Base-by-base conservation (phyloP, 2,113 vertebrate genomes). In the Pica pica region DNA sequence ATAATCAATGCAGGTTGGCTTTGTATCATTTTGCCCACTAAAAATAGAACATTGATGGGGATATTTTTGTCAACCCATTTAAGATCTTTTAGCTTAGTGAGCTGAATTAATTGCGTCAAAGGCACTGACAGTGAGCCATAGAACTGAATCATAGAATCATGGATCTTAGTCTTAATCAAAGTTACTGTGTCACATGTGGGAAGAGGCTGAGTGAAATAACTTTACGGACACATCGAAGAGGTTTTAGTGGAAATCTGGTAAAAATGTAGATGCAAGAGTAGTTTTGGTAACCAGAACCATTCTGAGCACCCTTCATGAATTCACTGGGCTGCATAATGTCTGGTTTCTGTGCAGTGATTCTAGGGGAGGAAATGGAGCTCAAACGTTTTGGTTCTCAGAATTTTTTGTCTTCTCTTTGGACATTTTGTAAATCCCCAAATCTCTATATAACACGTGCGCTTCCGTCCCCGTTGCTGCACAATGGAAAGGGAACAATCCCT, bases 391-490 rank as follows among this genome's bases (percentile, higher is more conserved):
- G 14, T 64, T 75, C 24, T 35, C 64, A 35, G 53, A 22, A 37
- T 17, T 63, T 30, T 67, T 31, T 80, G 30, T 41, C 24, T 52
- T 77, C 26, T 35, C 27, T 77, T 27, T 27, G 50, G 37, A 70
- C 74, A 39, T 42, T 42, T 46, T 63, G 16, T 64, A 60, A 31
- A 49, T 49, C 14, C 15, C 49, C 49, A 26, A 49, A 26, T 49
- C 49, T 49, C 49, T 9, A 0, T 5, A 1, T 1, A 69, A 30
- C 24, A 31, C n/a, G 10, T 16, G 52, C 9, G 7, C n/a, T 76
- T 75, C 47, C 44, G 17, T 23, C 47, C 46, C 39, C 9, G 18
- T 10, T 33, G 9, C 41, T 70, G 63, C 22, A 18, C 57, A 23
- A 17, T 1, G n/a, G 39, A 31, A 68, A 76, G 30, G 79, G 30